phyloP scores from a whole-genome alignment of 1,140 invertebrate species.

The Trinorchestia longiramus region DNA sequence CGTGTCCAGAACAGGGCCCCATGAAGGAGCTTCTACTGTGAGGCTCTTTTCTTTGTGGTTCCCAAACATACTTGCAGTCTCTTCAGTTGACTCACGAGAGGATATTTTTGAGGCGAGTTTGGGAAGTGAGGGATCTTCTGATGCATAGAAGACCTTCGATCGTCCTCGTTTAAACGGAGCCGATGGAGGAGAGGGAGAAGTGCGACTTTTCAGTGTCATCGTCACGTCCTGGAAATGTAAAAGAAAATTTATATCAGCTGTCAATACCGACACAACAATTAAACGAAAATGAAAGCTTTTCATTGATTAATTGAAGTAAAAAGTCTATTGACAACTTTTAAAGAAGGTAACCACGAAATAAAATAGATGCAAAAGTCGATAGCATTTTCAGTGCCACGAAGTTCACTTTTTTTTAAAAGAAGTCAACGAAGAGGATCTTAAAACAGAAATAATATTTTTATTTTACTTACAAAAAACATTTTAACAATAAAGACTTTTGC shows the following conservation, averaged over 20 bases:
- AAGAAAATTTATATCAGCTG: not conserved
- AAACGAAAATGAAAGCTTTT: not conserved
- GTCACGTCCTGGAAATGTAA: constrained; percentile 7
- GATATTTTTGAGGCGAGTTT: constrained; percentile 3
- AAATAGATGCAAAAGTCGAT: no score
- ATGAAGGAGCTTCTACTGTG: not conserved
- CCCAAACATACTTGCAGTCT: not conserved
- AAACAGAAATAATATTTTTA: not conserved
- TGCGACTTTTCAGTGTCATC: constrained; percentile 32
- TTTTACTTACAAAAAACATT: not conserved
- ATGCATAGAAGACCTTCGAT: constrained; percentile 40
- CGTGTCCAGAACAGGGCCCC: constrained; percentile 16
- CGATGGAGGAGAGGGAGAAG: not conserved
- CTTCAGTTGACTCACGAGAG: not conserved
- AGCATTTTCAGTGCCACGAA: no score
- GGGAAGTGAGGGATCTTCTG: constrained; percentile 19
- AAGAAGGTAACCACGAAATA: not conserved
- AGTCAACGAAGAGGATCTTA: no score
- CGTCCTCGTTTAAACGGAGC: constrained; percentile 18
- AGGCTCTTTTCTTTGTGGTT: not conserved
- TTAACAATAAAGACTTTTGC: not conserved
- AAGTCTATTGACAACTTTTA: not conserved
- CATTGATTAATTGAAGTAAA: not conserved
- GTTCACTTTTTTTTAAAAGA: no score
- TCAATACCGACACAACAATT: not conserved